These are phyloP conservation scores for Hetaerina titia DNA, from an alignment of 2,888 invertebrate genomes.

Conservation along the genomic window DNA sequence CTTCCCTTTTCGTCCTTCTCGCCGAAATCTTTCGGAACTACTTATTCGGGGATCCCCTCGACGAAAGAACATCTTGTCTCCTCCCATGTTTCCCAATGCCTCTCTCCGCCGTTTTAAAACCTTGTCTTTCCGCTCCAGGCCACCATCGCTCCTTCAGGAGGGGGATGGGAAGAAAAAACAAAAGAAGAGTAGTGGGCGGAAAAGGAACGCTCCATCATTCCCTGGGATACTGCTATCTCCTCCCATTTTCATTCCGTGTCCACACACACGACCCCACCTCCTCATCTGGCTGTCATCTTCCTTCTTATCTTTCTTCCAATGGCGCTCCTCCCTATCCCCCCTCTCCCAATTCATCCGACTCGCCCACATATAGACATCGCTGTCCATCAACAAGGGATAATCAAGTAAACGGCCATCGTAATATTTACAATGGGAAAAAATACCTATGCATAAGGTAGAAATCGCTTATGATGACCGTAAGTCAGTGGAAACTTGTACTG, in stretches of 20 bases:
- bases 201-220: not conserved
- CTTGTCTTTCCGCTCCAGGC: not conserved
- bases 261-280: not conserved
- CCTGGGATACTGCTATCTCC: not conserved
- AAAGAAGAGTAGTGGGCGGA: not conserved
- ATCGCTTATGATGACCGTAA: too few relatives aligned
- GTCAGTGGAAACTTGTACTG: too few relatives aligned
- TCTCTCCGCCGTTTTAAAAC: conserved; percentile 8
- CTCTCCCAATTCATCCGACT: not conserved
- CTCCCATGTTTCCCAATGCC: conserved; percentile 7
- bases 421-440: too few relatives aligned
- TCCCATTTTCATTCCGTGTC: not conserved
- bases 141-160: not conserved
- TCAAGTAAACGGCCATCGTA: too few relatives aligned
- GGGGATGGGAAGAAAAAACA: not conserved
- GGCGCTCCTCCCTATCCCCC: not conserved
- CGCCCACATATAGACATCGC: not conserved
- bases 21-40: conserved; percentile 1
- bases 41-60: conserved; percentile 1
- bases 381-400: not conserved
- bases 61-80: not conserved
- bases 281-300: not conserved
- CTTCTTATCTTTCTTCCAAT: not conserved
- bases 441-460: too few relatives aligned
- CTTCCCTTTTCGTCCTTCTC: not conserved